A percentile compares a stretch with the other conserved stretches of the same genome.
These are phyloP conservation scores for Lagria hirta DNA, from an alignment of 2,888 invertebrate genomes.

Conservation along the genomic window DNA sequence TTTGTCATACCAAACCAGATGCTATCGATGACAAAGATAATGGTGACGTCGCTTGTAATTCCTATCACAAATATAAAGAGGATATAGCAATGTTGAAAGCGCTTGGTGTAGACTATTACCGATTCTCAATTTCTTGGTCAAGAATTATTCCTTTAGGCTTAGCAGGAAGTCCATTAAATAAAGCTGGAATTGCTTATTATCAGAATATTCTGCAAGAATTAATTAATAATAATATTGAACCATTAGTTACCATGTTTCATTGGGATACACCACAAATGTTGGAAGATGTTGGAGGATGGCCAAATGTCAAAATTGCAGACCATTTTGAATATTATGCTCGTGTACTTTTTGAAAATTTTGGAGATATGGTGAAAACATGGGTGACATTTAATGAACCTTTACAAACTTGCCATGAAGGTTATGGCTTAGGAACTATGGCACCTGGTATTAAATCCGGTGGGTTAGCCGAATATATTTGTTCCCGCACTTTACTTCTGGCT, in stretches of 20 bases:
- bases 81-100: slow-evolving; percentile 24
- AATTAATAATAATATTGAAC: slow-evolving; percentile 55
- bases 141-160: slow-evolving; percentile 52
- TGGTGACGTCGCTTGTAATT: slow-evolving; percentile 29
- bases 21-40: slow-evolving; percentile 8
- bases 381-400: slow-evolving; percentile 56
- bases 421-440: slow-evolving; percentile 7
- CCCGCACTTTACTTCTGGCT: slow-evolving; percentile 10
- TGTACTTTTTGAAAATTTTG: slow-evolving; percentile 14
- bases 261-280: slow-evolving; percentile 41
- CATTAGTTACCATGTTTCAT: slow-evolving; percentile 56
- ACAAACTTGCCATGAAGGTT: slow-evolving; percentile 15
- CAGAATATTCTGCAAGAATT: slow-evolving; percentile 61
- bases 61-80: slow-evolving; percentile 24
- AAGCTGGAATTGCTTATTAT: slow-evolving; percentile 69
- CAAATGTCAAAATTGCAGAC: slow-evolving; percentile 10
- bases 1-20: slow-evolving; percentile 8
- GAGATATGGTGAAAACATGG: slow-evolving; percentile 48
- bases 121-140: slow-evolving; percentile 58
- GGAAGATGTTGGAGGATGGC: slow-evolving; percentile 15
- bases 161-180: slow-evolving; percentile 64
- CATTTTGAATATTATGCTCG: slow-evolving; percentile 10
- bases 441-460: slow-evolving; percentile 6
- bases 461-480: slow-evolving; percentile 6
- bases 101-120: slow-evolving; percentile 22